phyloP scores from a whole-genome alignment of 2,888 invertebrate genomes.

The Cataglyphis albicans region DNA sequence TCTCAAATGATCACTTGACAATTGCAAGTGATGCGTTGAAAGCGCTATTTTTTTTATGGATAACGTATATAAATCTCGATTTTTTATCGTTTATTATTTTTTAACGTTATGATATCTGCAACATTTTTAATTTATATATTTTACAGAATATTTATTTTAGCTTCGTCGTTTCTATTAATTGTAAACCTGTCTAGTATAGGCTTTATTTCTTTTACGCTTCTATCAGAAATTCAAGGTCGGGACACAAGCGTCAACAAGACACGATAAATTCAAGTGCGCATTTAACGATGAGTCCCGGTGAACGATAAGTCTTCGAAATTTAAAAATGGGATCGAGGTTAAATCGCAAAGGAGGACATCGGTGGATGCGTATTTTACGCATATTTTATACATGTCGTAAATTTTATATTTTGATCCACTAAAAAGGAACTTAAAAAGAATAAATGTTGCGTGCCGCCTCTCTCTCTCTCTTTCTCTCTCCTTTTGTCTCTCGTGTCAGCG shows the following conservation, averaged over 20 bases:
- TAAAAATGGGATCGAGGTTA: not conserved
- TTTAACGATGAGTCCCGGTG: not conserved
- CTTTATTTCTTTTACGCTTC: not conserved
- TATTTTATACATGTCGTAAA: not conserved
- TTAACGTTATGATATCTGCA: not conserved
- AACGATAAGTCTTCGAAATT: conserved; percentile 5
- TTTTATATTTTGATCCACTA: not conserved
- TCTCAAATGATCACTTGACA: not conserved
- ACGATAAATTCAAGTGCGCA: conserved; percentile 10
- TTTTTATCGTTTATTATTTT: not conserved
- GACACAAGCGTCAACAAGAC: not conserved
- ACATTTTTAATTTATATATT: not conserved
- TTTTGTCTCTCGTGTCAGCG: not conserved
- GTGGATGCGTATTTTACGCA: not conserved
- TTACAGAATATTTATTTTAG: not conserved
- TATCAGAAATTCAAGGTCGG: not conserved
- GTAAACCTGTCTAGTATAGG: not conserved
- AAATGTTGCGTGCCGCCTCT: not conserved
- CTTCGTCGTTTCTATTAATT: not conserved
- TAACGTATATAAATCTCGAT: not conserved
- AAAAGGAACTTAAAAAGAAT: too few relatives aligned
- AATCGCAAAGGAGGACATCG: not conserved
- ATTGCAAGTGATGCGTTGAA: not conserved
- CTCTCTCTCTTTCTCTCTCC: not conserved
- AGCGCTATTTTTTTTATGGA: not conserved